Percentiles rank a stretch among this genome's conserved stretches.
phyloP scores from a whole-genome alignment of 2,113 vertebrate genomes.

The Sus scrofa region DNA sequence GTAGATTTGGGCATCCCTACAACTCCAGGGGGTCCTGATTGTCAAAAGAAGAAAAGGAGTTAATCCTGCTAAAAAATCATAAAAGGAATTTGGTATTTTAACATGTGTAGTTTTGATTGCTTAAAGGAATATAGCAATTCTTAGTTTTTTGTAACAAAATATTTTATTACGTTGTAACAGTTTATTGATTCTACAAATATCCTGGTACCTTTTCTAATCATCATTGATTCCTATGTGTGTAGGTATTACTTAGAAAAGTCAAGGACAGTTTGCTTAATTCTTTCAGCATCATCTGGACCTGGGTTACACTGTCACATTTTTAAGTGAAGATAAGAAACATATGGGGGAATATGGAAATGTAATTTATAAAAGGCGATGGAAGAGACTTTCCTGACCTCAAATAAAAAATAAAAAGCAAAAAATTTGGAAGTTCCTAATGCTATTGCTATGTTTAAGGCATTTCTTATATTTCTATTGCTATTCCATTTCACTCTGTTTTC shows the following conservation, averaged over 20 bases:
- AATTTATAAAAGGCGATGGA: background rate
- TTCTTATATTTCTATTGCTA: conserved; percentile 6
- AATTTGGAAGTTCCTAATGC: conserved; percentile 14
- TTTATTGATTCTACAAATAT: background rate
- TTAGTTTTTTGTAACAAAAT: background rate
- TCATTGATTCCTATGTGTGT: background rate
- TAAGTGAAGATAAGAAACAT: background rate
- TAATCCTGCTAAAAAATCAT: background rate
- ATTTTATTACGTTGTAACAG: background rate
- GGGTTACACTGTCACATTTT: background rate
- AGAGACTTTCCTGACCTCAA: background rate
- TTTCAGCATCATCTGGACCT: background rate
- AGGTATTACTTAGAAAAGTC: background rate
- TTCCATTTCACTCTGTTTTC: conserved; percentile 65
- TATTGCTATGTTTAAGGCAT: background rate
- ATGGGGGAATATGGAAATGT: background rate
- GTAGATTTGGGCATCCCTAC: background rate
- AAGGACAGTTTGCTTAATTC: background rate
- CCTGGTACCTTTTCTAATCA: background rate
- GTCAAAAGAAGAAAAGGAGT: background rate
- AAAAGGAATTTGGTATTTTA: background rate
- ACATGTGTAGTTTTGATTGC: background rate
- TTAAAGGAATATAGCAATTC: background rate
- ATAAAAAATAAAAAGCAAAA: conserved; percentile 33
- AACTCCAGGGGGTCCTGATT: background rate